Percentiles rank a stretch among this genome's conserved stretches.
Evolutionary conservation across 2,888 invertebrate genomes (phyloP).

Genomic region (Hermaeophaga mercurialis): DNA sequence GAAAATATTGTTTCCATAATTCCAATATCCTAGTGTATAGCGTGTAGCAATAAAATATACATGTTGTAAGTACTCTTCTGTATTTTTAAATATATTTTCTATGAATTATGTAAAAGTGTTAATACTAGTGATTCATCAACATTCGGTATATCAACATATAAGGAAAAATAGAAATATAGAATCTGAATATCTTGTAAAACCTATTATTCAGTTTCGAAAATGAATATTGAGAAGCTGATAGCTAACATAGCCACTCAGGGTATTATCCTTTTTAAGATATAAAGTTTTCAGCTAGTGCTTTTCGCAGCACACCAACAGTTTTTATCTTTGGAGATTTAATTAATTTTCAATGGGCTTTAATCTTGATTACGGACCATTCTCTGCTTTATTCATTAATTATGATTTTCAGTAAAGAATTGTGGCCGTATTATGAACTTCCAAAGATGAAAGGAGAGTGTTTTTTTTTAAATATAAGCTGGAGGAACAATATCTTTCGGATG

Average conservation of each 20-base stretch:
- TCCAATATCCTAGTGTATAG: constrained; percentile 77
- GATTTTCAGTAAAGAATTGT: constrained; percentile 6
- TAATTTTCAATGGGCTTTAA: constrained; percentile 32
- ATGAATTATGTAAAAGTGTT: too few relatives aligned
- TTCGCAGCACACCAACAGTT: constrained; percentile 15
- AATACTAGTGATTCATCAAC: too few relatives aligned
- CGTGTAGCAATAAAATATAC: constrained; percentile 76
- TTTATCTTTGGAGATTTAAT: constrained; percentile 29
- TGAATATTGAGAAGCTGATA: constrained; percentile 14
- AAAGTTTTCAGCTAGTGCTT: constrained; percentile 29
- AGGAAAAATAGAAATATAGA: too few relatives aligned
- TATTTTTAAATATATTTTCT: constrained; percentile 64
- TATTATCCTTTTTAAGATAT: constrained; percentile 27
- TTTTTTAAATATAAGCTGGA: constrained; percentile 4
- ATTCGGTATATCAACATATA: too few relatives aligned
- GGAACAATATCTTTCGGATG: constrained; percentile 1
- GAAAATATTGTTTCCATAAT: constrained; percentile 78
- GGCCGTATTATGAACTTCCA: constrained; percentile 7
- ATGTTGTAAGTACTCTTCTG: constrained; percentile 67
- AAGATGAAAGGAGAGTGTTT: constrained; percentile 14
- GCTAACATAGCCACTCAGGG: constrained; percentile 26
- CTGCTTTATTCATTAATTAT: constrained; percentile 24
- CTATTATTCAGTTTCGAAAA: too few relatives aligned
- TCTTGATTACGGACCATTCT: constrained; percentile 29
- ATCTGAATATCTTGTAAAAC: too few relatives aligned